phyloP scores from a whole-genome alignment of 2,113 vertebrate species.

The Pygoscelis adeliae region DNA sequence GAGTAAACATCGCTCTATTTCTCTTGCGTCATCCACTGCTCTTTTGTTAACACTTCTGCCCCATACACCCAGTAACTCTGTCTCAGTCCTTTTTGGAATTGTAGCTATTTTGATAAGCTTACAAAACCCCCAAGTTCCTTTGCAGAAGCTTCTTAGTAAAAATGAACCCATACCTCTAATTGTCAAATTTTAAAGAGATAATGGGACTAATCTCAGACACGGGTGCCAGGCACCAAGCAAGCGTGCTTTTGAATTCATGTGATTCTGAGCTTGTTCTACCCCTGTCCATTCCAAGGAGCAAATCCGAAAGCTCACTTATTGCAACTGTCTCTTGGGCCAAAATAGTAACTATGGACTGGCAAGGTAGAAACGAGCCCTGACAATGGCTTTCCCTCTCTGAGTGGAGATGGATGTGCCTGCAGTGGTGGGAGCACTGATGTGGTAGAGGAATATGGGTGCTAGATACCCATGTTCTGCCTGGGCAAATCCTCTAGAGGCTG shows the following conservation, averaged over 20 bases:
- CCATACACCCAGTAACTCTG: not conserved
- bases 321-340: not conserved
- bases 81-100: not conserved
- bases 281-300: not conserved
- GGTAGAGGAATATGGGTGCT: not conserved
- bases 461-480: not conserved
- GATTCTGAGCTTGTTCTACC: not conserved
- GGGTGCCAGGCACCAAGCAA: not conserved
- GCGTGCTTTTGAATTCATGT: not conserved
- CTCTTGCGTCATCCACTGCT: not conserved
- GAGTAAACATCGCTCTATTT: not conserved
- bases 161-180: not conserved
- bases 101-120: not conserved
- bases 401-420: not conserved
- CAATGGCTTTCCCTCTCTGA: not conserved
- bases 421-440: not conserved
- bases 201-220: not conserved
- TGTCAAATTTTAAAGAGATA: not conserved
- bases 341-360: not conserved
- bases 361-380: not conserved
- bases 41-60: not conserved
- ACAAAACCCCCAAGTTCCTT: not conserved
- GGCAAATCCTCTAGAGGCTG: not conserved
- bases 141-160: not conserved
- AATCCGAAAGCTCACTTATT: not conserved